Evolutionary conservation across 2,888 invertebrate genomes (phyloP).

Genomic region (Hydrotaea diabolus): DNA sequence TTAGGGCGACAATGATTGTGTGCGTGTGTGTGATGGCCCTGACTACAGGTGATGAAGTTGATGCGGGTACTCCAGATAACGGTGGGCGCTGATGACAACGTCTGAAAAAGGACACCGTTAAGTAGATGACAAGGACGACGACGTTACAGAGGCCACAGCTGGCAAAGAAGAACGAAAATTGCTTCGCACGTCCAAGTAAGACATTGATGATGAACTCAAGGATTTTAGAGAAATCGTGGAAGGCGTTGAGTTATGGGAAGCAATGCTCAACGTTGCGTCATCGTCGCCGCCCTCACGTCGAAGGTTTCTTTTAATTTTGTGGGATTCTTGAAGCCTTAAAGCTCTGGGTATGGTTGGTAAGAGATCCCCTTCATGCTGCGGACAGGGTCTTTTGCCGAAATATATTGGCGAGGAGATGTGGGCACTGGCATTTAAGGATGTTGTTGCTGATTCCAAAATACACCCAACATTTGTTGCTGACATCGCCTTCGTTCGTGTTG

Average conservation of each 20-base stretch:
- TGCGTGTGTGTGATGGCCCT: constrained; percentile 50
- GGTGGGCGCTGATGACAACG: constrained; percentile 11
- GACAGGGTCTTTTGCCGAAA: constrained; percentile 5
- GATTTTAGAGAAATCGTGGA: constrained; percentile 47
- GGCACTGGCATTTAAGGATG: not conserved
- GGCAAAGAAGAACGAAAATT: not conserved
- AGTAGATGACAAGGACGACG: constrained; percentile 12
- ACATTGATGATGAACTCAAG: constrained; percentile 43
- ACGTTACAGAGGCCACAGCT: not conserved
- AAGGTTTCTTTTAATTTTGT: not conserved
- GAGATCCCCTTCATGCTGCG: not conserved
- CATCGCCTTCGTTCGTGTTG: constrained; percentile 16
- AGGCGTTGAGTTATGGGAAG: constrained; percentile 24
- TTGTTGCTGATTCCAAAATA: constrained; percentile 40
- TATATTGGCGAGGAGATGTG: constrained; percentile 3
- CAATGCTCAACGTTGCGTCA: not conserved
- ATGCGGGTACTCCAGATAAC: not conserved
- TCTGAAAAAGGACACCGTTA: constrained; percentile 42
- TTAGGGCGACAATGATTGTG: constrained; percentile 42
- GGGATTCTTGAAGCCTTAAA: not conserved
- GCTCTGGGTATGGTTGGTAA: constrained; percentile 45
- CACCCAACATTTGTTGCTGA: constrained; percentile 35
- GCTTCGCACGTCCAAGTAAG: not conserved
- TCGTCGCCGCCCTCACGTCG: not conserved
- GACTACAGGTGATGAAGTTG: constrained; percentile 27